Base-by-base conservation (phyloP, 2,888 invertebrate species). In the Cerastoderma edule region DNA sequence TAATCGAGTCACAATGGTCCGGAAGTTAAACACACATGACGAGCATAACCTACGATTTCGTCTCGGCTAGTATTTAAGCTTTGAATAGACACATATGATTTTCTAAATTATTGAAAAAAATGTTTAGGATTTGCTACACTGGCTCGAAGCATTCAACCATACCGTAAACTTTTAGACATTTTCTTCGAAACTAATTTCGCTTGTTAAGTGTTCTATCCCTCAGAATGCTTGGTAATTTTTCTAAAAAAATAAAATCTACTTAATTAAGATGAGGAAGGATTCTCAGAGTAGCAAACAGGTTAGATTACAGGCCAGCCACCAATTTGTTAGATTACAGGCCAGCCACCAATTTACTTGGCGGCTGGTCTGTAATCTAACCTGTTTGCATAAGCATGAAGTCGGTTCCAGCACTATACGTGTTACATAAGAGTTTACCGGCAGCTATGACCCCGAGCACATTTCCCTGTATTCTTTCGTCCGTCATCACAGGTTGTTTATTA, bases 401-500 rank as follows among this genome's bases (percentile, higher is more conserved):
- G 8, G 39, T 39, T 39, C 16, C n/a, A 16, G 8, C 16, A 39
- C 10, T 10, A 39, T 39, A 16, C 10, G 39, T 39, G 8, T 39
- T 39, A 39, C 39, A 10, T 10, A 22, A 8, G 24, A 22, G 6
- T 22, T 32, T 32, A 60, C 60, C 60, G 6, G 60, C 60, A 60
- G 39, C 35, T 4, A 60, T 60, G 10, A 35, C 19, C 24, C 39
- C 60, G 4, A 22, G 60, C 8, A 60, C 22, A 22, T 35, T 35
- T 1, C 39, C 60, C 13, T 60, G 60, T 35, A 60, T 39, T 60
- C 22, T 60, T 4, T 60, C 60, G 24, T 60, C 60, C 4, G 60
- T 60, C 60, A 60, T 39, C n/a, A 60, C 22, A 22, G 60, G 60
- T 60, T 60, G 19, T 22, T 24, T 33, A 24, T 39, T 33, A 10